Percentiles rank a stretch among this genome's conserved stretches.
These are phyloP conservation scores for Theonella swinhoei DNA, from an alignment of 37 sponge, comb jelly and placozoan genomes.

Conservation along the genomic window DNA sequence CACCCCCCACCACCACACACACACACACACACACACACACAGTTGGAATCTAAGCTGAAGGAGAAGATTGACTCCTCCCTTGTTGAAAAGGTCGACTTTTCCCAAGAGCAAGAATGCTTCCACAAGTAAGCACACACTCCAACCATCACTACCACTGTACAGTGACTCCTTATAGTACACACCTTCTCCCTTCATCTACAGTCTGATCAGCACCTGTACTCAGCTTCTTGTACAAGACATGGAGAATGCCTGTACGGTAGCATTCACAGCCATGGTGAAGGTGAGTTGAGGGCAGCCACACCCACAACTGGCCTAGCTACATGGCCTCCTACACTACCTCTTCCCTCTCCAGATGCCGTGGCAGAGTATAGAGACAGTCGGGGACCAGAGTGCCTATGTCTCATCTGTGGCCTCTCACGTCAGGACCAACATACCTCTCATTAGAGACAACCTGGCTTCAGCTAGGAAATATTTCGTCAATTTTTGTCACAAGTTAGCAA, in stretches of 20 bases:
- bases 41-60: slow-evolving; percentile 94
- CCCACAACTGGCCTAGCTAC: too few species aligned
- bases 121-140: slow-evolving; percentile 74
- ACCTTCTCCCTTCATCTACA: too few species aligned
- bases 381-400: slow-evolving; percentile 95
- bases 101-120: slow-evolving; percentile 69
- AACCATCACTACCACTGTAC: too few species aligned
- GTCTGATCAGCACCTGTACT: slow-evolving; percentile 84
- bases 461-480: slow-evolving; percentile 96
- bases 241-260: slow-evolving; percentile 79
- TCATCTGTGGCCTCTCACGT: slow-evolving; percentile 75
- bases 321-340: background rate
- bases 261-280: slow-evolving; percentile 93
- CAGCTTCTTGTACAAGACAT: slow-evolving; percentile 89
- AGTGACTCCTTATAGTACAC: too few species aligned
- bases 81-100: slow-evolving; percentile 67
- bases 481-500: slow-evolving; percentile 98
- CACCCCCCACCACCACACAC: background rate
- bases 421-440: slow-evolving; percentile 72
- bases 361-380: slow-evolving; percentile 88
- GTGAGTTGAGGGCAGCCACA: slow-evolving; percentile 20
- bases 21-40: background rate
- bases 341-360: slow-evolving; percentile 66
- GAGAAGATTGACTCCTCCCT: slow-evolving; percentile 88
- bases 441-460: slow-evolving; percentile 88